Base-by-base conservation (phyloP, 2,888 invertebrate genomes). In the Galeopsomyia nigrocyanea region DNA sequence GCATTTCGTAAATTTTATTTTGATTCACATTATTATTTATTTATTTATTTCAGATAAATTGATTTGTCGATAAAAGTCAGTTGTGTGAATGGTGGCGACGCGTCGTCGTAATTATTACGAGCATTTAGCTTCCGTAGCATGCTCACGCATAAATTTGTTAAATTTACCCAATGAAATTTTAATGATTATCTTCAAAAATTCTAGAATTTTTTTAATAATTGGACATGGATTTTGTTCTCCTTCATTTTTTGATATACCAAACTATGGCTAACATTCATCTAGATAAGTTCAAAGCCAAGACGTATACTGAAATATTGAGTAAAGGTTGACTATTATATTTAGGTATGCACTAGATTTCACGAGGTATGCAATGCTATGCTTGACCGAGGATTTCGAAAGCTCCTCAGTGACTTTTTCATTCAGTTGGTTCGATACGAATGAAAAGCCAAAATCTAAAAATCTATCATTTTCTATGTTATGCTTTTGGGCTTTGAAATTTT, bases 151-250 rank as follows among this genome's bases (percentile, higher is more conserved):
- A 55, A 61, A 68, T 31, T 21, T 62, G 6, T 17, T 68, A 49
- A 39, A 68, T 19, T 62, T 68, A 17, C 62, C 68, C 3, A 49
- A 68, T 9, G 68, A 68, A 56, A 49, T 68, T 17, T 19, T 62
- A 19, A 39, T 56, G 10, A 17, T n/a, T 1, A 68, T 68, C 6
- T 26, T 61, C 21, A 49, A n/a, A n/a, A n/a, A n/a, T n/a, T n/a
- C n/a, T n/a, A n/a, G n/a, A n/a, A n/a, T n/a, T n/a, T n/a, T n/a
- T n/a, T n/a, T n/a, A n/a, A n/a, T n/a, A n/a, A n/a, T n/a, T n/a
- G n/a, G n/a, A n/a, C n/a, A n/a, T n/a, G n/a, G n/a, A n/a, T n/a
- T n/a, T n/a, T n/a, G n/a, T n/a, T n/a, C n/a, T n/a, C n/a, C n/a
- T n/a, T n/a, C n/a, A 17, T 14, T 61, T 61, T 47, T 58, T 68